These are phyloP conservation scores for Drosophila macrospina DNA, from an alignment of 2,888 invertebrate genomes.

Conservation along the genomic window DNA sequence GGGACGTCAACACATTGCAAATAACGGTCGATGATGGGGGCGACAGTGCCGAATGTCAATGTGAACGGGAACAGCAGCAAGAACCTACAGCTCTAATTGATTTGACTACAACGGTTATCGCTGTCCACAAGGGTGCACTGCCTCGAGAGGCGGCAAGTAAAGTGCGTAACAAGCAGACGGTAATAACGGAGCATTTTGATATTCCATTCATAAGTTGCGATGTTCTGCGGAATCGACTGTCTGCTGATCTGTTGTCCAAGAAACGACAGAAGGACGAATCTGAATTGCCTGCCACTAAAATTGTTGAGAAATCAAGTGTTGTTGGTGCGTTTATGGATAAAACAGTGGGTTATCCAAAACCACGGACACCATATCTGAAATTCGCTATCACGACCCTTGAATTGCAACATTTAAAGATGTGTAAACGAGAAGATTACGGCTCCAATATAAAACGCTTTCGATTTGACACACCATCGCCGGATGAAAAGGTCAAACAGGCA, in stretches of 20 bases:
- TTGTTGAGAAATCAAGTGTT: constrained; percentile 34
- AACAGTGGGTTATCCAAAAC: constrained; percentile 50
- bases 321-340: constrained; percentile 57
- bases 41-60: neutral
- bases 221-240: neutral
- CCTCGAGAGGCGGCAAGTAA: constrained; percentile 60
- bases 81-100: constrained; percentile 64
- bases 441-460: constrained; percentile 71
- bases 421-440: constrained; percentile 54
- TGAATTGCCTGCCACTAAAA: neutral
- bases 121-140: constrained; percentile 33
- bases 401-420: constrained; percentile 52
- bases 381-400: constrained; percentile 46
- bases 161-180: constrained; percentile 18
- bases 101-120: constrained; percentile 75
- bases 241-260: constrained; percentile 5
- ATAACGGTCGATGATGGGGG: constrained; percentile 30
- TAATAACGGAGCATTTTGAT: constrained; percentile 43
- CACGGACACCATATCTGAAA: constrained; percentile 43
- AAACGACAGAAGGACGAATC: neutral
- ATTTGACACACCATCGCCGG: constrained; percentile 82
- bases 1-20: constrained; percentile 31
- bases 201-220: constrained; percentile 71
- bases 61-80: neutral
- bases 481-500: constrained; percentile 77